phyloP scores from a whole-genome alignment of 2,888 invertebrate genomes.

The Cephus nigrinus region DNA sequence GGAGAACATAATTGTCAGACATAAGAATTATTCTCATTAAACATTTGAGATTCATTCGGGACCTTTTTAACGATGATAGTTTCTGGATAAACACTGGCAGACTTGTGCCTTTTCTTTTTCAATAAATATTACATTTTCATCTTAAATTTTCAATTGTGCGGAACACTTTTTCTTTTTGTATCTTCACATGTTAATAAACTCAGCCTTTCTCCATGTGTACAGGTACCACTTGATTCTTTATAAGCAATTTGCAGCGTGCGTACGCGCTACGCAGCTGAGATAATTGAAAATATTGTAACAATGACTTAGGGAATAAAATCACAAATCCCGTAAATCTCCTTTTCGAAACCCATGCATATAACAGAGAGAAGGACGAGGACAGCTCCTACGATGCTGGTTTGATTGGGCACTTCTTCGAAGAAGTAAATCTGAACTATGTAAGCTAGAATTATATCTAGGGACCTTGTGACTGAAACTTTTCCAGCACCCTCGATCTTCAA shows the following conservation, averaged over 20 bases:
- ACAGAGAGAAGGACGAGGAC: slow-evolving; percentile 63
- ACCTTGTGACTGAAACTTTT: slow-evolving; percentile 66
- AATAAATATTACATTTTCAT: not conserved
- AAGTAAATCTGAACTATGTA: slow-evolving; percentile 65
- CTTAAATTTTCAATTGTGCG: not conserved
- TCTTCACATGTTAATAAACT: not conserved
- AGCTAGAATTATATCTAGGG: slow-evolving; percentile 66
- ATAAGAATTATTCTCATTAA: not conserved
- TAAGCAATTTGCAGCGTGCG: not conserved
- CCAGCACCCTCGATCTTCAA: slow-evolving; percentile 67
- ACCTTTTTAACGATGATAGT: not conserved
- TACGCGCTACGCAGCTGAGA: not conserved
- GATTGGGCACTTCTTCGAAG: slow-evolving; percentile 64
- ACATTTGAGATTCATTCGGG: not conserved
- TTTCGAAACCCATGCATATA: slow-evolving; percentile 66
- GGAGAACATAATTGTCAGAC: too few relatives aligned
- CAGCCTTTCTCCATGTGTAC: not conserved
- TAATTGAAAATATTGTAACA: not conserved
- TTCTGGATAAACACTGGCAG: not conserved
- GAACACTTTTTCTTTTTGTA: not conserved
- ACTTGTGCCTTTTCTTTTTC: not conserved
- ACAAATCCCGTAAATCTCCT: slow-evolving; percentile 59
- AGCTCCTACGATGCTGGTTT: slow-evolving; percentile 63
- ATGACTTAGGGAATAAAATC: slow-evolving; percentile 56
- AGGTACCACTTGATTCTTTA: not conserved